Base-by-base conservation (phyloP, 2,888 invertebrate genomes). In the Acleris cristana region DNA sequence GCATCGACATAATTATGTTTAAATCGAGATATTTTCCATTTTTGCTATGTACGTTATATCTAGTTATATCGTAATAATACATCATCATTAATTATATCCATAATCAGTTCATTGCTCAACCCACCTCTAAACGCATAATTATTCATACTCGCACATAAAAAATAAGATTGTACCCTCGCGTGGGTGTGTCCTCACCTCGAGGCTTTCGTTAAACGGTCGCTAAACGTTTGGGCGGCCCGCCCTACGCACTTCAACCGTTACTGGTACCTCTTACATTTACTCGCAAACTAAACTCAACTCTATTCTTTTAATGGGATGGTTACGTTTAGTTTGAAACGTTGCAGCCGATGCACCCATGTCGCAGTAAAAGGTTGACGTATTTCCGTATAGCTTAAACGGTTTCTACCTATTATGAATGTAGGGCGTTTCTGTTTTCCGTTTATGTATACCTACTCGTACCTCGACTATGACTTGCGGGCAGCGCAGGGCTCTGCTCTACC, bases 141-240 rank as follows among this genome's bases (percentile, higher is more conserved):
- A 18, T 21, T 8, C 12, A 12, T 51, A 51, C 21, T 21, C 40
- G 44, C 44, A 44, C 6, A 57, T 57, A 57, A 44, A 60, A 52
- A 49, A 48, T 26, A 34, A 67, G 62, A 48, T 52, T 66, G 51
- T 52, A 18, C 83, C 85, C 82, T 76, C 75, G 10, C 34, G 85
- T 84, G 92, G 92, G 92, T 88, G 92, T 90, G 90, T 88, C 90
- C 82, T 78, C 72, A 81, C 85, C 85, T 83, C 85, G 82, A 84
- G 83, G 81, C 86, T 84, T 86, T 83, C 84, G 87, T 85, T 92
- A 92, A 92, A 92, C 90, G 90, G 83, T 88, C 86, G 88, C 87
- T 92, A 92, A 92, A 92, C 92, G 92, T 87, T 92, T 92, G 92
- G 92, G 92, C 92, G 92, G 92, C 90, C 92, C 92, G 92, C 92